These are phyloP conservation scores for Autographa pulchrina DNA, from an alignment of 2,888 invertebrate species.

Conservation along the genomic window DNA sequence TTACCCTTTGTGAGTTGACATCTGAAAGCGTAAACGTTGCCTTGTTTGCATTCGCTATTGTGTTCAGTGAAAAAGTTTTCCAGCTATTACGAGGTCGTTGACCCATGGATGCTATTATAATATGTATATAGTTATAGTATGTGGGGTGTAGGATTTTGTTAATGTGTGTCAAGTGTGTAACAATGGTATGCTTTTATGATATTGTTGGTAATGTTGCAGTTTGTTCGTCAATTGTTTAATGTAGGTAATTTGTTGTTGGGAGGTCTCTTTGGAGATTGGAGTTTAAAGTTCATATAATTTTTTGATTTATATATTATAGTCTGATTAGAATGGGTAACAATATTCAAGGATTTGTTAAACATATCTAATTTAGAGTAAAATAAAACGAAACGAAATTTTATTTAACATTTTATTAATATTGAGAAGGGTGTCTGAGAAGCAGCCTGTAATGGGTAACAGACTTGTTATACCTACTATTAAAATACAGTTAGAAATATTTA, in stretches of 20 bases:
- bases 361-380: too few species aligned
- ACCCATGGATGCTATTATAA: slow-evolving; percentile 22
- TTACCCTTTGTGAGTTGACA: slow-evolving; percentile 74
- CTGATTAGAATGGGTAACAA: too few species aligned
- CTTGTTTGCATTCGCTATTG: slow-evolving; percentile 66
- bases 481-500: neutral
- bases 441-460: neutral
- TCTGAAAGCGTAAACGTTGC: slow-evolving; percentile 66
- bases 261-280: too few species aligned
- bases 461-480: neutral
- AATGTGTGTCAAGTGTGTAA: neutral
- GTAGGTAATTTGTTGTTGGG: too few species aligned
- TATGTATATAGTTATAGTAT: neutral
- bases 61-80: slow-evolving; percentile 55
- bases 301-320: too few species aligned
- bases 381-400: too few species aligned
- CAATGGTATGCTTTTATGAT: too few species aligned
- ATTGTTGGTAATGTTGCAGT: too few species aligned
- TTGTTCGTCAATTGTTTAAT: too few species aligned
- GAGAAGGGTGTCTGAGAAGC: neutral
- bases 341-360: too few species aligned
- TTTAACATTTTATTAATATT: neutral
- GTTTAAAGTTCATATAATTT: too few species aligned
- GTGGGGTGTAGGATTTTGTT: neutral
- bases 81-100: slow-evolving; percentile 56